Percentiles rank a stretch among this genome's conserved stretches.
Evolutionary conservation across 1,140 invertebrate genomes (phyloP).

Genomic region (Agrypnia vestita): DNA sequence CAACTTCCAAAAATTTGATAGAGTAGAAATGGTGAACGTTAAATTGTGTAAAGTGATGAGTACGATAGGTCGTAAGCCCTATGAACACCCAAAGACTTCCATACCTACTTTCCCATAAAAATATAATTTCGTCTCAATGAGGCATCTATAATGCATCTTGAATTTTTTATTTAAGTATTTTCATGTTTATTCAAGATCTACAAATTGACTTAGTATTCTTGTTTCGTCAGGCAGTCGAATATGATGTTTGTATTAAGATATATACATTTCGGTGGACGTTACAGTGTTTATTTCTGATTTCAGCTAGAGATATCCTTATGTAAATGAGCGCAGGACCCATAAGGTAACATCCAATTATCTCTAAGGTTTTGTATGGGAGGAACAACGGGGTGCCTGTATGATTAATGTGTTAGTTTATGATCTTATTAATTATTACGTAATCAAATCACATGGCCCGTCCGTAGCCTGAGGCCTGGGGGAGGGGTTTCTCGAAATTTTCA

Average conservation of each 20-base stretch:
- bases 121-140: too few relatives aligned
- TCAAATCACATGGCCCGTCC: conserved; percentile 12
- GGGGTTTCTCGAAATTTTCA: conserved; percentile 14
- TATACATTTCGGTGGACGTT: background rate
- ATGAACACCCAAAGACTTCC: too few relatives aligned
- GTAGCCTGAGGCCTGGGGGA: background rate
- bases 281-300: conserved; percentile 38
- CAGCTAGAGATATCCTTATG: conserved; percentile 31
- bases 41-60: too few relatives aligned
- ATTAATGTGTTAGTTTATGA: conserved; percentile 37
- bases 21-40: too few relatives aligned
- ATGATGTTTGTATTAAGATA: conserved; percentile 15
- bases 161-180: too few relatives aligned
- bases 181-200: too few relatives aligned
- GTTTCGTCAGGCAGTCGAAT: background rate
- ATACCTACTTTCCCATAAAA: too few relatives aligned
- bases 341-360: conserved; percentile 34
- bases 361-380: conserved; percentile 2
- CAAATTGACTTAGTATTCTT: background rate
- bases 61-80: too few relatives aligned
- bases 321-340: conserved; percentile 30
- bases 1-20: too few relatives aligned
- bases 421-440: conserved; percentile 39
- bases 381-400: conserved; percentile 32
- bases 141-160: too few relatives aligned